Base-by-base conservation (phyloP, 2,888 invertebrate genomes). In the Dorcus parallelipipedus region DNA sequence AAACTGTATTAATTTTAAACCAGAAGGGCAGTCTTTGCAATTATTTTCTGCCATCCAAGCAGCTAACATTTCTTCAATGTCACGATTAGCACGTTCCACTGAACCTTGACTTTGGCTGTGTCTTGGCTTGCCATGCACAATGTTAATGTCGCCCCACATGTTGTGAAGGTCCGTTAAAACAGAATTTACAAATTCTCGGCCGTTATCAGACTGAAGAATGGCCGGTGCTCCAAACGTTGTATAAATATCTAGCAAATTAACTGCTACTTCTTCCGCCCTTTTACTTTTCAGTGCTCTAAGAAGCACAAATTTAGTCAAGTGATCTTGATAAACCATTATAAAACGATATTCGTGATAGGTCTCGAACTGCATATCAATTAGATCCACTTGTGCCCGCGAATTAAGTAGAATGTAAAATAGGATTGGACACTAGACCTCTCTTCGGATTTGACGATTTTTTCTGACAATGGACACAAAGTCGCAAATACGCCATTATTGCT, bases 1-100 rank as follows among this genome's bases (percentile, higher is more conserved):
- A 53, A 76, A 67, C 62, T 78, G 77, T 20, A 78, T 66, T 64
- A 76, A 78, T 40, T 64, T 52, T 56, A 77, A 62, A 10, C 76
- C 78, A 64, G 76, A 69, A 9, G 71, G 71, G 78, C 77, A 79
- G 59, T 74, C 71, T 45, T 48, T 68, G 2, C 67, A 69, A 3
- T 71, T 64, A 48, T 76, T 73, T 42, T 67, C 67, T 40, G 65
- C 59, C 71, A 78, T 61, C 78, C 77, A 79, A 1, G 73, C 20
- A 53, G 49, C 38, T n/a, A 66, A 50, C 70, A 76, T 76, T 40
- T 74, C 74, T 64, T 75, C 62, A 10, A 76, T 67, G 60, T 74
- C 14, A 14, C 14, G 14, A 14, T 14, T 14, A 14, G 14, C 14
- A 14, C 14, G 14, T 14, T 14, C 14, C 14, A 14, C 14, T 14